phyloP scores from a whole-genome alignment of 2,888 invertebrate genomes.

The Dorcus parallelipipedus region DNA sequence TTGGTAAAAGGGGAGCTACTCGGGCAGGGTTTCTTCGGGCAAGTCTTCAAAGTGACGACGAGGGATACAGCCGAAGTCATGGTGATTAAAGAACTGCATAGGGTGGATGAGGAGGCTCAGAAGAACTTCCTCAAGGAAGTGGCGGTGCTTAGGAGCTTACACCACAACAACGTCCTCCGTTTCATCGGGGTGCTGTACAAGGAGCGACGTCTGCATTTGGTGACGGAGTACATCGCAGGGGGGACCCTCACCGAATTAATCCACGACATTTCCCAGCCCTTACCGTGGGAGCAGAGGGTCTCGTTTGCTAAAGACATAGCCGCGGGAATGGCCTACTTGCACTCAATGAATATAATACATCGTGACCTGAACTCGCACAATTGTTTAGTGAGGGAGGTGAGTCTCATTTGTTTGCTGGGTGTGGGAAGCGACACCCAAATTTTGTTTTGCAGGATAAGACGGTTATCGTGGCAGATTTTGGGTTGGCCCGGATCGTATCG shows the following conservation, averaged over 20 bases:
- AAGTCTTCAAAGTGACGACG: slow-evolving; percentile 88
- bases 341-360: slow-evolving; percentile 93
- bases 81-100: slow-evolving; percentile 89
- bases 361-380: slow-evolving; percentile 94
- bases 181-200: slow-evolving; percentile 93
- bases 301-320: slow-evolving; percentile 89
- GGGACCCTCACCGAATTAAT: slow-evolving; percentile 85
- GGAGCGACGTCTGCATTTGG: slow-evolving; percentile 84
- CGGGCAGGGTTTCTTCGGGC: slow-evolving; percentile 93
- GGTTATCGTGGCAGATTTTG: slow-evolving; percentile 95
- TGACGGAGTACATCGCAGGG: slow-evolving; percentile 90
- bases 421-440: no score
- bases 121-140: slow-evolving; percentile 91
- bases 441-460: slow-evolving; percentile 67
- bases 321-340: slow-evolving; percentile 90
- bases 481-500: slow-evolving; percentile 79
- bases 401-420: slow-evolving; percentile 10
- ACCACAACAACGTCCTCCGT: slow-evolving; percentile 85
- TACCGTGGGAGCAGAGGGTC: slow-evolving; percentile 79
- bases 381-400: slow-evolving; percentile 82
- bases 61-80: slow-evolving; percentile 87
- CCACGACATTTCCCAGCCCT: slow-evolving; percentile 65
- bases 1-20: slow-evolving; percentile 83
- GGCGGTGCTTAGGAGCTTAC: slow-evolving; percentile 83
- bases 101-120: slow-evolving; percentile 92